Conservation (phyloP, 2,113 vertebrate genomes). For the Pangasianodon hypophthalmus region DNA sequence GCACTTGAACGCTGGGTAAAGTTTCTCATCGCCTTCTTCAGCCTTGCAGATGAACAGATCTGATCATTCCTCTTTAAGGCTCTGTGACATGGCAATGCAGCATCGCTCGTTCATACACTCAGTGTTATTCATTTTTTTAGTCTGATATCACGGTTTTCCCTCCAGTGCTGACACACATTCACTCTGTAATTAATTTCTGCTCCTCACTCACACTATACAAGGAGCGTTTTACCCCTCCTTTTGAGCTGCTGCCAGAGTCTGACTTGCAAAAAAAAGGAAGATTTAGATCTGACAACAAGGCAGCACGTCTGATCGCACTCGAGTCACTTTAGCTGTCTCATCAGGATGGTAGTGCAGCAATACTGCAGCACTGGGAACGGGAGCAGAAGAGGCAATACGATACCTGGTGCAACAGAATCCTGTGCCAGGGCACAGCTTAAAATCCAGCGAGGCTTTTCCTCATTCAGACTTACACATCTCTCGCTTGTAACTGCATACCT, state of each 20-base stretch:
- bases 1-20: neutral
- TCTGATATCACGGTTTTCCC: conserved; percentile 18
- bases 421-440: neutral
- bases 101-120: neutral
- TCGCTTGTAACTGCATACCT: neutral
- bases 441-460: neutral
- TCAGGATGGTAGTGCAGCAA: conserved; percentile 33
- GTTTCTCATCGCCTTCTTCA: neutral
- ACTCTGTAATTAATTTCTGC: neutral
- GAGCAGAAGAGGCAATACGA: conserved; percentile 28
- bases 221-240: neutral
- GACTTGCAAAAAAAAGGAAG: neutral
- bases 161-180: neutral
- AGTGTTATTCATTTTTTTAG: neutral
- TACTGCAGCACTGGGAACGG: conserved; percentile 24
- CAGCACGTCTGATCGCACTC: neutral
- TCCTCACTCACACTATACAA: neutral
- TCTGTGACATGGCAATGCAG: conserved; percentile 45
- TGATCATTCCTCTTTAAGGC: neutral
- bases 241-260: neutral
- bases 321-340: conserved; percentile 40
- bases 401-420: neutral
- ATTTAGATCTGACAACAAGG: conserved; percentile 5
- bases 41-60: neutral
- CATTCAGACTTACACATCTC: neutral